Conservation (phyloP, 2,888 invertebrate species). For the Horisme vitalbata region DNA sequence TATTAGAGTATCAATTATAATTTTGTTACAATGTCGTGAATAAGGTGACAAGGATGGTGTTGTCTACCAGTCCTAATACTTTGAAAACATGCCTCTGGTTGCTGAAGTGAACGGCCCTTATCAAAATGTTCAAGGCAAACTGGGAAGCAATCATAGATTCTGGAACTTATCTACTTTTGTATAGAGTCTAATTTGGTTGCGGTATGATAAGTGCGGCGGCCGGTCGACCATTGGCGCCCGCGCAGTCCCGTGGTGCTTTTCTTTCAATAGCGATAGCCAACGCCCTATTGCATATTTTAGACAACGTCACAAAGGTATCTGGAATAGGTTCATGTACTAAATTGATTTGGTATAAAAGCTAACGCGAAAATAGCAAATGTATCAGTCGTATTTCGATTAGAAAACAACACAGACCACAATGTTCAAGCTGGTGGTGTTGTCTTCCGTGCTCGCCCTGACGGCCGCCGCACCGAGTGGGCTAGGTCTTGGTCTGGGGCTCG, state of each 20-base stretch:
- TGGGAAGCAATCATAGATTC: slow-evolving; percentile 48
- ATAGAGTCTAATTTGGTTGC: slow-evolving; percentile 46
- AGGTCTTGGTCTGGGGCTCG: slow-evolving; percentile 35
- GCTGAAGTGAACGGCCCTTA: slow-evolving; percentile 64
- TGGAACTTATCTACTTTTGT: slow-evolving; percentile 44
- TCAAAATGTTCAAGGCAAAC: slow-evolving; percentile 70
- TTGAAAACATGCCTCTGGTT: slow-evolving; percentile 21
- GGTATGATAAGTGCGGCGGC: slow-evolving; percentile 4
- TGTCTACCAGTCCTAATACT: slow-evolving; percentile 19
- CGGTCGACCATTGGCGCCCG: slow-evolving; percentile 26
- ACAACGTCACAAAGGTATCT: slow-evolving; percentile 70
- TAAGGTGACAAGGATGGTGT: slow-evolving; percentile 15
- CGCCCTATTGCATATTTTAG: slow-evolving; percentile 65
- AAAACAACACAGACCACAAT: slow-evolving; percentile 80
- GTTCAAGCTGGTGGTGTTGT: slow-evolving; percentile 85
- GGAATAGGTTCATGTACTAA: slow-evolving; percentile 64
- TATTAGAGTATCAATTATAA: neutral
- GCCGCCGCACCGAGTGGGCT: slow-evolving; percentile 71
- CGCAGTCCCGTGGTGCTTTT: slow-evolving; percentile 50
- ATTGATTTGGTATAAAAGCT: slow-evolving; percentile 67
- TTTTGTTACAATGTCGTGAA: neutral
- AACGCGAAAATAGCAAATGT: slow-evolving; percentile 46
- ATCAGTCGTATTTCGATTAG: slow-evolving; percentile 65
- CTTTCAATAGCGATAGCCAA: slow-evolving; percentile 56
- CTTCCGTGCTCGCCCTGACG: slow-evolving; percentile 82